Evolutionary conservation across 2,888 invertebrate species (phyloP).

Genomic region (Stenichneumon culpator): DNA sequence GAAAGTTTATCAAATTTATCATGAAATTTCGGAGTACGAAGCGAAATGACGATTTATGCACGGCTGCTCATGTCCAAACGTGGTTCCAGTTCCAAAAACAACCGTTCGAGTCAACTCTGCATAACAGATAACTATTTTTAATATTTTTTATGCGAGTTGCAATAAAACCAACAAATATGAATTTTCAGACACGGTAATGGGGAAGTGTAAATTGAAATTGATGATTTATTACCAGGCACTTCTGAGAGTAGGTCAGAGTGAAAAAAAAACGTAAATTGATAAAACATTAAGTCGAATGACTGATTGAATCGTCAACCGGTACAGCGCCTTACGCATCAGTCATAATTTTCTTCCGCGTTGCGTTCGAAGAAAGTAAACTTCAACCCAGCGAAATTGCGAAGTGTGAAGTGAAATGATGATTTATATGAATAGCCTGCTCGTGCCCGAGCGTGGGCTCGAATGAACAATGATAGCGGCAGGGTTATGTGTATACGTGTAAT

Average conservation of each 20-base stretch:
- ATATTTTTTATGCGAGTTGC: neutral
- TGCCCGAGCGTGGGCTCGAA: constrained; percentile 55
- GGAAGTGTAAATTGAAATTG: neutral
- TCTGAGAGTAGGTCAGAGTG: neutral
- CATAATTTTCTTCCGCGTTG: neutral
- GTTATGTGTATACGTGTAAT: constrained; percentile 17
- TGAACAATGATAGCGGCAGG: constrained; percentile 57
- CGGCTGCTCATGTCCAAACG: neutral
- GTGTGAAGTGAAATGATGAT: constrained; percentile 30
- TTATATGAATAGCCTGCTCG: constrained; percentile 29
- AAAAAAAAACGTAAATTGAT: neutral
- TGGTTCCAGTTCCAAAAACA: neutral
- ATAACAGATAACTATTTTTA: neutral
- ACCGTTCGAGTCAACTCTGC: neutral
- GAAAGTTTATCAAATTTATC: neutral
- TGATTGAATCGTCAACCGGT: neutral
- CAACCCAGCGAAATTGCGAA: neutral
- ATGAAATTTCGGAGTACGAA: neutral
- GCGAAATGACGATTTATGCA: constrained; percentile 1
- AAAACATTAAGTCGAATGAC: neutral
- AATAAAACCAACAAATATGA: neutral
- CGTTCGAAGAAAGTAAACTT: neutral
- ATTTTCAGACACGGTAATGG: neutral
- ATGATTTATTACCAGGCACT: neutral
- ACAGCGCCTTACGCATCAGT: neutral